Evolutionary conservation across 2,888 invertebrate genomes (phyloP).

Genomic region (Cyrtodaria siliqua): DNA sequence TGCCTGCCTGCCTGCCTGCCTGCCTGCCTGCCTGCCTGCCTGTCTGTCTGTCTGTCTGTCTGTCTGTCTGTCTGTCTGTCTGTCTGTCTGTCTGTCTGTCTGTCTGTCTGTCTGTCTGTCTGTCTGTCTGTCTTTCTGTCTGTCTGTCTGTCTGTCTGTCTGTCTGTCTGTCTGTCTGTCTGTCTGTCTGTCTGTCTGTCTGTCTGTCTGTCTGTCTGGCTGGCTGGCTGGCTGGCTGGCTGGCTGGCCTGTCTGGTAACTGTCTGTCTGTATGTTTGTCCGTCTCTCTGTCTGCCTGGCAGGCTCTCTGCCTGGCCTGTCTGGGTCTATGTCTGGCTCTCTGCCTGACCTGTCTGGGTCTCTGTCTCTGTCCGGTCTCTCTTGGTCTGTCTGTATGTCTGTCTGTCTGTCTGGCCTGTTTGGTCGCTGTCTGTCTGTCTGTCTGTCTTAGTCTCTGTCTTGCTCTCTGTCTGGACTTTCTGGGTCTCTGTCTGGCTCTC

Average conservation of each 20-base stretch:
- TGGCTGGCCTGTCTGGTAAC: background rate
- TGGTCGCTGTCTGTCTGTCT: too few species aligned
- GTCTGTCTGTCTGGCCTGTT: too few species aligned
- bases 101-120: conserved; percentile 1
- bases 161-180: conserved; percentile 1
- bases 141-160: conserved; percentile 2
- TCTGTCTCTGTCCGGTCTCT: too few species aligned
- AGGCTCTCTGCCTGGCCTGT: too few species aligned
- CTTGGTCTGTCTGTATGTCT: too few species aligned
- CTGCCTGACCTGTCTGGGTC: too few species aligned
- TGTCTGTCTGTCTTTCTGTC: conserved; percentile 3
- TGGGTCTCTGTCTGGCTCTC: too few species aligned
- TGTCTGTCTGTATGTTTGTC: background rate
- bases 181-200: conserved; percentile 5
- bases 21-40: conserved; percentile 5
- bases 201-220: conserved; percentile 7
- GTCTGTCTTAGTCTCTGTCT: too few species aligned
- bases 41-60: conserved; percentile 11
- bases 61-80: conserved; percentile 11
- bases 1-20: conserved; percentile 9
- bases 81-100: conserved; percentile 11
- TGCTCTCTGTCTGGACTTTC: too few species aligned
- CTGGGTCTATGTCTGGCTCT: too few species aligned
- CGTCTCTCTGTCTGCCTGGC: too few species aligned
- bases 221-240: background rate